Evolutionary conservation across 1,140 invertebrate species (phyloP).

Genomic region (Pseudomyrmex gracilis): DNA sequence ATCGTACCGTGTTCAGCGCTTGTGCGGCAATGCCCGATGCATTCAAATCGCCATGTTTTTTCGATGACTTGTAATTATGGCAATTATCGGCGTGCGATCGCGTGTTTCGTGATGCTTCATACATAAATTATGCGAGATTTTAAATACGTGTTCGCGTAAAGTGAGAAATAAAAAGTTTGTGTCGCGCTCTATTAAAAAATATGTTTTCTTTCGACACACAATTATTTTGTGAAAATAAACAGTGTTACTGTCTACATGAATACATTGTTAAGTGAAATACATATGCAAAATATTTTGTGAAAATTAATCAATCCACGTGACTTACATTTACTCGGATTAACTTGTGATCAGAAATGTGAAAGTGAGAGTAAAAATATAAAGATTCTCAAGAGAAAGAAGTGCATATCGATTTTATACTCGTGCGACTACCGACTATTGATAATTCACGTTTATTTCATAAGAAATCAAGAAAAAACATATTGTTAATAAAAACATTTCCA

Average conservation of each 20-base stretch:
- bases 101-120: not conserved
- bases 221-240: no score
- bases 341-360: no score
- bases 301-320: no score
- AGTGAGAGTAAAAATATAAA: no score
- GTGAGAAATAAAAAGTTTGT: not conserved
- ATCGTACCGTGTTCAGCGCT: not conserved
- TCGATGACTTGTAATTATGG: slow-evolving; percentile 27
- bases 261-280: no score
- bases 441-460: not conserved
- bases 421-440: slow-evolving; percentile 35
- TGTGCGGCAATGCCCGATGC: slow-evolving; percentile 1
- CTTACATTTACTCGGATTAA: no score
- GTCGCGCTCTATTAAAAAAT: not conserved
- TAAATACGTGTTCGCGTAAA: not conserved
- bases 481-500: not conserved
- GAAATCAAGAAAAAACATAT: not conserved
- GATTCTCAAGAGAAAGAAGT: no score
- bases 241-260: no score
- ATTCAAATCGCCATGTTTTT: not conserved
- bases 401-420: not conserved
- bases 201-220: not conserved
- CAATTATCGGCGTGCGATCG: slow-evolving; percentile 10
- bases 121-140: slow-evolving; percentile 28
- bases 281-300: no score